A percentile compares a stretch with the other conserved stretches of the same genome.
These are phyloP conservation scores for Heliangelus exortis DNA, from an alignment of 2,797 vertebrate species.

Conservation along the genomic window DNA sequence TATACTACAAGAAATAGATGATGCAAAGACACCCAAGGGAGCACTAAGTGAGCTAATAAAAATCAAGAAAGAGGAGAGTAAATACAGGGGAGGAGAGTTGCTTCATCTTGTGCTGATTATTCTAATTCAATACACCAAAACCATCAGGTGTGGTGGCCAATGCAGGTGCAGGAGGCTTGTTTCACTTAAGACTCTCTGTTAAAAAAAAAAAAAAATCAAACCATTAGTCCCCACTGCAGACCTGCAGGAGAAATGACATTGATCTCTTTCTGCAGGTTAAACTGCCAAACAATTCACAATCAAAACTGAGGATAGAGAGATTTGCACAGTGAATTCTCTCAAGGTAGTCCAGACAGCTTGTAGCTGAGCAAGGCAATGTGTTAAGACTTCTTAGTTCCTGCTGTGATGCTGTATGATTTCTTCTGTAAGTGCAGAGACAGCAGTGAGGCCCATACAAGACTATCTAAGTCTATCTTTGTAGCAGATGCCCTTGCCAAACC, in stretches of 20 bases:
- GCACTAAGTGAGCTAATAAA: constrained; percentile 45
- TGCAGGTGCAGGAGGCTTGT: not conserved
- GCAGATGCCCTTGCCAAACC: not conserved
- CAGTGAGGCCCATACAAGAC: not conserved
- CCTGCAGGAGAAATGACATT: not conserved
- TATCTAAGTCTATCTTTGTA: not conserved
- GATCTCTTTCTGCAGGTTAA: not conserved
- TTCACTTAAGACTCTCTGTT: not conserved
- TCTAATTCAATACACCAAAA: constrained; percentile 38
- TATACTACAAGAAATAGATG: constrained; percentile 18
- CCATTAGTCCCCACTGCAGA: not conserved
- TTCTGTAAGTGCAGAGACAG: not conserved
- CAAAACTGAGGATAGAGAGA: not conserved
- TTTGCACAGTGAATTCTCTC: not conserved
- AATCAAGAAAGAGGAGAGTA: constrained; percentile 18
- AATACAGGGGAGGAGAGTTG: constrained; percentile 11
- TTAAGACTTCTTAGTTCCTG: not conserved
- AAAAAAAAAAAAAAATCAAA: not conserved
- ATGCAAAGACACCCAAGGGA: constrained; percentile 18
- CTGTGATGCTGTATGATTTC: not conserved
- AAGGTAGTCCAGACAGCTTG: not conserved
- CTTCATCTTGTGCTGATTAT: constrained; percentile 21
- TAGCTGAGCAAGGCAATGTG: not conserved
- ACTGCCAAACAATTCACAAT: not conserved
- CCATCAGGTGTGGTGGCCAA: not conserved